A percentile compares a stretch with the other conserved stretches of the same genome.
phyloP scores from a whole-genome alignment of 1,140 invertebrate species.

The Meloidogyne chitwoodi region DNA sequence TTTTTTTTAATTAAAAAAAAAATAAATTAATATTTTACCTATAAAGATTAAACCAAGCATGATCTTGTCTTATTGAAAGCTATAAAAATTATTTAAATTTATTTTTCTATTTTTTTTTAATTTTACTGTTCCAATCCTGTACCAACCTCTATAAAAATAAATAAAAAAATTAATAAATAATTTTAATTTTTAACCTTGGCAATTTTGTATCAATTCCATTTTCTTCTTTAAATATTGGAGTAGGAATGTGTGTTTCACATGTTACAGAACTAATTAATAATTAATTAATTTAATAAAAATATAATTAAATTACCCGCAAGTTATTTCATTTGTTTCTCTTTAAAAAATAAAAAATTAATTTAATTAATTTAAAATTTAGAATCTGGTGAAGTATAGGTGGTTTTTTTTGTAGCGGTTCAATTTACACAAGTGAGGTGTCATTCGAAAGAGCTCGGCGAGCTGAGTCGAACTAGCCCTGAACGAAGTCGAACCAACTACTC shows the following conservation, averaged over 20 bases:
- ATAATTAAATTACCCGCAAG: constrained; percentile 53
- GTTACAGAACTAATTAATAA: constrained; percentile 35
- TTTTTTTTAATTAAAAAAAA: background rate
- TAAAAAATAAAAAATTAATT: background rate
- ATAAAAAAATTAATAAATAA: background rate
- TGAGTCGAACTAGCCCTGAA: no score
- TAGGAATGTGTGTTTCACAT: constrained; percentile 47
- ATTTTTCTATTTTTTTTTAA: background rate
- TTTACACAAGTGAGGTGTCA: no score
- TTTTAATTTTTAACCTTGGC: constrained; percentile 23
- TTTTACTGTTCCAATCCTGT: constrained; percentile 38
- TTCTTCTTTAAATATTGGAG: constrained; percentile 33
- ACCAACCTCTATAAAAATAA: constrained; percentile 38
- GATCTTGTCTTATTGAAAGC: constrained; percentile 54
- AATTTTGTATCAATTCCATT: constrained; percentile 53
- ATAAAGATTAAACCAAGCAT: constrained; percentile 56
- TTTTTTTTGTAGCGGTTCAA: no score
- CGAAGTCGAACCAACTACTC: no score
- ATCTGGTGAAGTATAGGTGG: no score
- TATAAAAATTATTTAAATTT: constrained; percentile 17
- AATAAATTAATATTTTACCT: background rate
- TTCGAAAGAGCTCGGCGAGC: no score
- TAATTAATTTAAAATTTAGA: no score
- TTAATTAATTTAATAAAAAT: background rate
- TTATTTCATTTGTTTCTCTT: constrained; percentile 49